phyloP scores from a whole-genome alignment of 2,113 vertebrate genomes.

The Rhipidura dahli region DNA sequence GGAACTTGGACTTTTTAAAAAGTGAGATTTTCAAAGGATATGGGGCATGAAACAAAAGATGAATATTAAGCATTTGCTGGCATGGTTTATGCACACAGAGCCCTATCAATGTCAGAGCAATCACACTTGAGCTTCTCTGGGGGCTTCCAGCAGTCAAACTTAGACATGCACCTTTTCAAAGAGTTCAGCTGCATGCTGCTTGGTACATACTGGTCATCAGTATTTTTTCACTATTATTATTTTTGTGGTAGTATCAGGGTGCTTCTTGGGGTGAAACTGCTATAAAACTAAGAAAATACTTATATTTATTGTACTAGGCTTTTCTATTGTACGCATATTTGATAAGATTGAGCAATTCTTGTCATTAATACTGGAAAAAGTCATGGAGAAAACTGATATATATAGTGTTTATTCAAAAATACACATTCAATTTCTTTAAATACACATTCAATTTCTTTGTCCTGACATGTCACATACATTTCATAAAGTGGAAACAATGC shows the following conservation, averaged over 20 bases:
- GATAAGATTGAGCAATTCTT: neutral
- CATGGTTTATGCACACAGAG: neutral
- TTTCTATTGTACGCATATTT: neutral
- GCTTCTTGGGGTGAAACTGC: neutral
- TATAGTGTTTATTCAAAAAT: neutral
- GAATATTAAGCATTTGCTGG: neutral
- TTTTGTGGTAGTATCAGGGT: neutral
- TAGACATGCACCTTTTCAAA: neutral
- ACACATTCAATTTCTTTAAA: slow-evolving; percentile 15
- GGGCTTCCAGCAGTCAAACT: neutral
- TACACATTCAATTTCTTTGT: neutral
- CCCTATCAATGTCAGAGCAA: neutral
- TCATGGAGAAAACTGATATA: neutral
- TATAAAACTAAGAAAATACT: neutral
- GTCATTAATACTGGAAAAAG: neutral
- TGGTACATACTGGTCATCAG: neutral
- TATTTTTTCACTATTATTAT: neutral
- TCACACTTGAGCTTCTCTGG: neutral
- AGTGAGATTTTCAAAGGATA: neutral
- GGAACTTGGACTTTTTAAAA: neutral
- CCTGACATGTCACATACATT: neutral
- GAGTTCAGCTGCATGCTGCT: neutral
- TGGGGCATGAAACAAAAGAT: neutral
- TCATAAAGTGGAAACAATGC: slow-evolving; percentile 17
- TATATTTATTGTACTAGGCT: neutral